These are phyloP conservation scores for Acromyrmex charruanus DNA, from an alignment of 1,140 invertebrate species.

Conservation along the genomic window DNA sequence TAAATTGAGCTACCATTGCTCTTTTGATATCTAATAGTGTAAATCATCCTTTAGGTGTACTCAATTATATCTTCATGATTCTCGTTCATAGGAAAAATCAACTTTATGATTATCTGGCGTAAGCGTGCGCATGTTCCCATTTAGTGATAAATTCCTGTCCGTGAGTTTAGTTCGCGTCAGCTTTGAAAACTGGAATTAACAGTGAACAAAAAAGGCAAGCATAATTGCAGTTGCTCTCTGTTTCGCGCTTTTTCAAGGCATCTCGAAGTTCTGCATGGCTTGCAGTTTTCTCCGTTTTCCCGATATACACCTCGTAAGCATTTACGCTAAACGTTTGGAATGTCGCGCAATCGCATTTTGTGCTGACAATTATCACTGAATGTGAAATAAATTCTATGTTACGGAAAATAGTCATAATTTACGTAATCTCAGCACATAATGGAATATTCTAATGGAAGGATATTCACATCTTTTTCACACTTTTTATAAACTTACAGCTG, in stretches of 20 bases:
- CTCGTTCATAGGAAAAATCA: conserved; percentile 14
- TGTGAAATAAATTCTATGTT: conserved; percentile 32
- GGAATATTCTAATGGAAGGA: neutral
- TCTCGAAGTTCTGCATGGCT: conserved; percentile 49
- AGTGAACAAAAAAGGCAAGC: conserved; percentile 55
- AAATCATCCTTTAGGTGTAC: neutral
- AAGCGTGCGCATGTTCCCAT: conserved; percentile 10
- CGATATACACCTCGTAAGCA: conserved; percentile 59
- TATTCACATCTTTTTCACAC: neutral
- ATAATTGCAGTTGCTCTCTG: conserved; percentile 64
- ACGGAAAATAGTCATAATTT: conserved; percentile 11
- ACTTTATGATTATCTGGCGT: conserved; percentile 52
- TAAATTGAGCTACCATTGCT: no score
- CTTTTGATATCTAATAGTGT: no score
- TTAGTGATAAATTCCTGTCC: conserved; percentile 59
- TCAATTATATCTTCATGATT: conserved; percentile 14
- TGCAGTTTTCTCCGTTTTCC: conserved; percentile 56
- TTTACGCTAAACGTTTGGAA: conserved; percentile 63
- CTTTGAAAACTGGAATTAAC: conserved; percentile 69
- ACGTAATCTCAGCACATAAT: conserved; percentile 15
- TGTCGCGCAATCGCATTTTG: conserved; percentile 51
- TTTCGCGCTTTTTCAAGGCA: conserved; percentile 17
- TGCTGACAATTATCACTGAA: conserved; percentile 43
- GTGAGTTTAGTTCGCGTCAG: conserved; percentile 49
- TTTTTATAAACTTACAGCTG: neutral